phyloP scores from a whole-genome alignment of 2,113 vertebrate species.

The Arvicanthis niloticus region DNA sequence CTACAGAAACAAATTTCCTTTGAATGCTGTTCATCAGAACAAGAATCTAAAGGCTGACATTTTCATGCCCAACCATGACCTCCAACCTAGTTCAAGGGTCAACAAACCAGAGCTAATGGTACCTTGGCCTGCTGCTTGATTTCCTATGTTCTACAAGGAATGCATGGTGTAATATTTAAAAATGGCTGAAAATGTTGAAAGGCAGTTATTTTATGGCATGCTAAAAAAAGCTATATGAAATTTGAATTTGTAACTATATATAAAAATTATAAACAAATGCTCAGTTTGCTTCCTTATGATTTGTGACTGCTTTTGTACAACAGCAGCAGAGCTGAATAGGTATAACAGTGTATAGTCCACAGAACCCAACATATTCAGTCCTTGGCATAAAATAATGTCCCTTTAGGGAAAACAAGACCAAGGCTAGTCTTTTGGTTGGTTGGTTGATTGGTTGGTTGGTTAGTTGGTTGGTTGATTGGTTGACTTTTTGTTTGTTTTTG shows the following conservation, averaged over 20 bases:
- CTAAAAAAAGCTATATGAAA: constrained; percentile 35
- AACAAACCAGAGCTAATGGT: not conserved
- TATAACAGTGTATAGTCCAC: not conserved
- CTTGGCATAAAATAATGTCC: not conserved
- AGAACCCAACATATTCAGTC: constrained; percentile 3
- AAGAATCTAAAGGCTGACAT: not conserved
- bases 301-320: not conserved
- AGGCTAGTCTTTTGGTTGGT: not conserved
- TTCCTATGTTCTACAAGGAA: not conserved
- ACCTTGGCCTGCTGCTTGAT: not conserved
- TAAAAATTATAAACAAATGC: not conserved
- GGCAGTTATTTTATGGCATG: constrained; percentile 16
- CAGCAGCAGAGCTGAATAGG: not conserved
- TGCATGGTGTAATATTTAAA: not conserved
- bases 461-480: no score
- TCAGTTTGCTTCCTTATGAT: not conserved
- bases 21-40: not conserved
- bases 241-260: constrained; percentile 12
- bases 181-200: not conserved
- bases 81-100: not conserved
- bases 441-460: no score
- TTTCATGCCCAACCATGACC: not conserved
- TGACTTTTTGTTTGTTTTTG: not conserved
- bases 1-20: not conserved
- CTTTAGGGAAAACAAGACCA: not conserved